phyloP scores from a whole-genome alignment of 1,140 invertebrate genomes.

The Camponotus floridanus region DNA sequence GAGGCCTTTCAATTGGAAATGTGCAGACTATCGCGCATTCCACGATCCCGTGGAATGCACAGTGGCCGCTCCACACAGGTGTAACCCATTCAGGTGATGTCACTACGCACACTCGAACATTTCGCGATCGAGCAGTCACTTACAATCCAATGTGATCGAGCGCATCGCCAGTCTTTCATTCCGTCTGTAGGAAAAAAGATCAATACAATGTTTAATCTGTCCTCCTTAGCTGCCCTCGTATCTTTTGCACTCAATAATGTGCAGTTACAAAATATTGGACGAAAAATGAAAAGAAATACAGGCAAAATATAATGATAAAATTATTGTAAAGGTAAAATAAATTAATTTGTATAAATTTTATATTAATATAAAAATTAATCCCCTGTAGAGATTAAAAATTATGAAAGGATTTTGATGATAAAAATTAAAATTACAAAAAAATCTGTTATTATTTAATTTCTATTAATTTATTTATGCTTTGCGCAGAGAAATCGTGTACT shows the following conservation, averaged over 20 bases:
- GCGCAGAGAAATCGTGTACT: neutral
- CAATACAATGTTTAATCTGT: neutral
- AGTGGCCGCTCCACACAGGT: conserved; percentile 14
- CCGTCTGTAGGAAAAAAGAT: neutral
- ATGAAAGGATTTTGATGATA: too few relatives aligned
- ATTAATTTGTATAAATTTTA: neutral
- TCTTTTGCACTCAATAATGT: neutral
- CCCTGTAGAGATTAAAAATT: neutral
- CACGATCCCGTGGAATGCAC: conserved; percentile 43
- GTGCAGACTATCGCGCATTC: conserved; percentile 35
- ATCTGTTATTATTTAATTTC: neutral
- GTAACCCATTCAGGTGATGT: conserved; percentile 48
- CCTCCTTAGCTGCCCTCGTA: neutral
- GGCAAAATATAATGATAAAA: neutral
- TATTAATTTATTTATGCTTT: neutral
- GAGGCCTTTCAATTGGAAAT: conserved; percentile 37
- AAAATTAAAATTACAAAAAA: neutral
- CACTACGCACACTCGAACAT: conserved; percentile 24
- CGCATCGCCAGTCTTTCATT: conserved; percentile 26
- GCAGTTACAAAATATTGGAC: neutral
- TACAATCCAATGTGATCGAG: conserved; percentile 22
- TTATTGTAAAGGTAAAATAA: neutral
- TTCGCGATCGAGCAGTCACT: conserved; percentile 19
- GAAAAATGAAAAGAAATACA: neutral
- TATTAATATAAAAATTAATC: neutral